These are phyloP conservation scores for Piezodorus guildinii DNA, from an alignment of 1,140 invertebrate genomes.

Conservation along the genomic window DNA sequence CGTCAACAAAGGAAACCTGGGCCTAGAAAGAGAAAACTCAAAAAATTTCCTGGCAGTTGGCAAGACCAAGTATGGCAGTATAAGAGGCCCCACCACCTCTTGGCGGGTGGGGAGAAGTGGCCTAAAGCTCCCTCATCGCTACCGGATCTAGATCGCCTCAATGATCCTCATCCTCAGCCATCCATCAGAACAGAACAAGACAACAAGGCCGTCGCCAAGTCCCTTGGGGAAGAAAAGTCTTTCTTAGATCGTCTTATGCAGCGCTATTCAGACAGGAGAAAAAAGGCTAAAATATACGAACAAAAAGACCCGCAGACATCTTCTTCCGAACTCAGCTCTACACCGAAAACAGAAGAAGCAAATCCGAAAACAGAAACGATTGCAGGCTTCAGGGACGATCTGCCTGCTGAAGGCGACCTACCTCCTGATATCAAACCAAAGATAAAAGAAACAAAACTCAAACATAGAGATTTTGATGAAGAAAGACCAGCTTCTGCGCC, in stretches of 20 bases:
- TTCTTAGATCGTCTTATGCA: constrained; percentile 40
- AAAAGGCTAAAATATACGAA: constrained; percentile 34
- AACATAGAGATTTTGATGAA: constrained; percentile 46
- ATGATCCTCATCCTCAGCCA: constrained; percentile 41
- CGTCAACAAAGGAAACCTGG: constrained; percentile 16
- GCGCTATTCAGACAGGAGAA: constrained; percentile 19
- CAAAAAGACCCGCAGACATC: not conserved
- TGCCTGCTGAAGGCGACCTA: constrained; percentile 4
- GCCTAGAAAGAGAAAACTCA: constrained; percentile 42
- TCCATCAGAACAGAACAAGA: constrained; percentile 35
- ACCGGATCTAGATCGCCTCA: constrained; percentile 58
- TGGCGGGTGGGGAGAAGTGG: constrained; percentile 49
- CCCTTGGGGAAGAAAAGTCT: constrained; percentile 35
- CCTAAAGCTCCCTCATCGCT: constrained; percentile 51
- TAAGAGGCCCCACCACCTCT: constrained; percentile 67
- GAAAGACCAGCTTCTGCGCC: constrained; percentile 53
- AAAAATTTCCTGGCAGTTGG: constrained; percentile 55
- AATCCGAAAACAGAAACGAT: not conserved
- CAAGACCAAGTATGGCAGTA: constrained; percentile 68
- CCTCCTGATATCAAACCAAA: constrained; percentile 9
- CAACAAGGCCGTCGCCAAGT: constrained; percentile 36
- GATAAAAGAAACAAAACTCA: constrained; percentile 15
- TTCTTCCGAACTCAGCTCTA: not conserved
- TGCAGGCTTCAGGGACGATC: constrained; percentile 1
- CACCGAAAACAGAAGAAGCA: not conserved